Percentiles rank a stretch among this genome's conserved stretches.
These are phyloP conservation scores for Drosophila sechellia DNA, from an alignment of 1,140 invertebrate genomes.

Conservation along the genomic window DNA sequence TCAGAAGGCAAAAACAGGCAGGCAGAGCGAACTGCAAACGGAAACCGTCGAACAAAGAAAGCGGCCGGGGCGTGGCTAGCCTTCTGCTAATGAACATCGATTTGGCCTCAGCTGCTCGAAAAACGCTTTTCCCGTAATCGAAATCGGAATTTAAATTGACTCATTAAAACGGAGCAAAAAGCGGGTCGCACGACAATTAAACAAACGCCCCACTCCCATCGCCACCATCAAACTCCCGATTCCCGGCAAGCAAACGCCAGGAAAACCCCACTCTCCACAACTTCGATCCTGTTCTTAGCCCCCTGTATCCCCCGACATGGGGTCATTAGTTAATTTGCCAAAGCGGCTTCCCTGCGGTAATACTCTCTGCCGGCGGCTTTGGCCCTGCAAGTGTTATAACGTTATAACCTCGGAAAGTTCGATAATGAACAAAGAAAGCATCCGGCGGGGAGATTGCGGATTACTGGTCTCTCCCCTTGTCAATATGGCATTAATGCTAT, in stretches of 20 bases:
- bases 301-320: slow-evolving; percentile 42
- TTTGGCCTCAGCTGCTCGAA: slow-evolving; percentile 67
- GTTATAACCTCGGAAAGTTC: slow-evolving; percentile 26
- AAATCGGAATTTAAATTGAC: slow-evolving; percentile 83
- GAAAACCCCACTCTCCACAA: neutral
- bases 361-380: slow-evolving; percentile 43
- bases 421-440: slow-evolving; percentile 24
- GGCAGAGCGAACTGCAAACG: neutral
- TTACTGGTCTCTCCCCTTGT: neutral
- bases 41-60: neutral
- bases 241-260: slow-evolving; percentile 12
- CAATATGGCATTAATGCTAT: neutral
- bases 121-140: slow-evolving; percentile 66
- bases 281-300: slow-evolving; percentile 17
- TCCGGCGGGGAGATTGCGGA: neutral
- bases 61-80: slow-evolving; percentile 18
- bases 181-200: slow-evolving; percentile 80
- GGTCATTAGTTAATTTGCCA: slow-evolving; percentile 81
- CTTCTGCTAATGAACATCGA: slow-evolving; percentile 79
- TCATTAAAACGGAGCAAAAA: slow-evolving; percentile 80
- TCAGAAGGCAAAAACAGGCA: slow-evolving; percentile 16
- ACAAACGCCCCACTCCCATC: slow-evolving; percentile 51
- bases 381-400: slow-evolving; percentile 19
- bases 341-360: slow-evolving; percentile 53
- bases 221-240: neutral